Evolutionary conservation across 2,888 invertebrate genomes (phyloP).

Genomic region (Rhogogaster chlorosoma): DNA sequence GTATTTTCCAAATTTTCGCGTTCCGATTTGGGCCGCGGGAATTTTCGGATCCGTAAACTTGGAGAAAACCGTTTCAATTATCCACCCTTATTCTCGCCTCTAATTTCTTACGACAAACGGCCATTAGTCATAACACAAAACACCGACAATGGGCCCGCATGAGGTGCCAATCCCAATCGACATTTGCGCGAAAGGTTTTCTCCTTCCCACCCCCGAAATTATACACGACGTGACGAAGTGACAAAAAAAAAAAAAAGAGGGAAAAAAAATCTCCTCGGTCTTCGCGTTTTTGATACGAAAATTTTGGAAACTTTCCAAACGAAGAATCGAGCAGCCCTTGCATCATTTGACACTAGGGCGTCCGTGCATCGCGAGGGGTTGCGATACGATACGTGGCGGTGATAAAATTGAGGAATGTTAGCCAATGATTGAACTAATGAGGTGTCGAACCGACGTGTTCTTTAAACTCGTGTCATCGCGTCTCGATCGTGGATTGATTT

Average conservation of each 20-base stretch:
- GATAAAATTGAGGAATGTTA: slow-evolving; percentile 61
- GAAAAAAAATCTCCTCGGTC: too few species aligned
- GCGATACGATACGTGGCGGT: slow-evolving; percentile 55
- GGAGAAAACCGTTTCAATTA: neutral
- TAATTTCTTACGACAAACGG: neutral
- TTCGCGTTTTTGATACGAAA: too few species aligned
- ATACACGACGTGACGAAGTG: too few species aligned
- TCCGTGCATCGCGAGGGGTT: slow-evolving; percentile 4
- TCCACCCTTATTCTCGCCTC: neutral
- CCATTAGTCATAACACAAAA: neutral
- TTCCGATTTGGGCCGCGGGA: too few species aligned
- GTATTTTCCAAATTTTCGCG: too few species aligned
- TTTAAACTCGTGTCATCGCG: too few species aligned
- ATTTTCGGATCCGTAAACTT: too few species aligned
- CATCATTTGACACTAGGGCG: slow-evolving; percentile 44
- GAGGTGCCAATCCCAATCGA: neutral
- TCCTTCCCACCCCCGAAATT: neutral
- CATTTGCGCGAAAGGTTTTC: neutral
- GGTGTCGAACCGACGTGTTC: too few species aligned
- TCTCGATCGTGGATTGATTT: too few species aligned
- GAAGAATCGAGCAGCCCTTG: slow-evolving; percentile 26
- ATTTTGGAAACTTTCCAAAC: too few species aligned
- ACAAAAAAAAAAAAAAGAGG: neutral
- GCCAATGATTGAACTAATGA: slow-evolving; percentile 63
- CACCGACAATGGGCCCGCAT: slow-evolving; percentile 22